A percentile compares a stretch with the other conserved stretches of the same genome.
Evolutionary conservation across 2,888 invertebrate genomes (phyloP).

Genomic region (Tetropium fuscum): DNA sequence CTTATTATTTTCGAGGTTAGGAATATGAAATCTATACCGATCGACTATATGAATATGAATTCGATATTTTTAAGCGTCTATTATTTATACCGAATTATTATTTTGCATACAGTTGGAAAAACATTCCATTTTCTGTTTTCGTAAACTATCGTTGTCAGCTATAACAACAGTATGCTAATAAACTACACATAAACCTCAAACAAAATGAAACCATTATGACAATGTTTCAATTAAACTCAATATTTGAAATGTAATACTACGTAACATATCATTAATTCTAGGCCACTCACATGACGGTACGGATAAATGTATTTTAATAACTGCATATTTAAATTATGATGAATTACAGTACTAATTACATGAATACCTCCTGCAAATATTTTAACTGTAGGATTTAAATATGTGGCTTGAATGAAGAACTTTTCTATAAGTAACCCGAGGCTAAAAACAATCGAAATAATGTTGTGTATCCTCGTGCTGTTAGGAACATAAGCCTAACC

Average conservation of each 20-base stretch:
- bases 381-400: background rate
- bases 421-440: background rate
- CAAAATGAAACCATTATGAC: conserved; percentile 21
- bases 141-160: too few relatives aligned
- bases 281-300: conserved; percentile 5
- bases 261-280: conserved; percentile 17
- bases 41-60: too few relatives aligned
- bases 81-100: too few relatives aligned
- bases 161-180: too few relatives aligned
- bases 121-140: too few relatives aligned
- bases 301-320: conserved; percentile 22
- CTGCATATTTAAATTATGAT: conserved; percentile 21
- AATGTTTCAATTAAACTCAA: conserved; percentile 4
- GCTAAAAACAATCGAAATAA: background rate
- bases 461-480: background rate
- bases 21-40: too few relatives aligned
- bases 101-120: too few relatives aligned
- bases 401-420: background rate
- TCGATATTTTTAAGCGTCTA: too few relatives aligned
- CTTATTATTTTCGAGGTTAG: too few relatives aligned
- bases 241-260: conserved; percentile 22
- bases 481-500: background rate
- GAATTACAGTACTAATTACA: conserved; percentile 19
- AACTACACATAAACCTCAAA: conserved; percentile 5
- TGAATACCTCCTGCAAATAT: conserved; percentile 2